Evolutionary conservation across 2,888 invertebrate genomes (phyloP), one percentile per base, ranked within the genome.

Genomic region (Dryomyza anilis): DNA sequence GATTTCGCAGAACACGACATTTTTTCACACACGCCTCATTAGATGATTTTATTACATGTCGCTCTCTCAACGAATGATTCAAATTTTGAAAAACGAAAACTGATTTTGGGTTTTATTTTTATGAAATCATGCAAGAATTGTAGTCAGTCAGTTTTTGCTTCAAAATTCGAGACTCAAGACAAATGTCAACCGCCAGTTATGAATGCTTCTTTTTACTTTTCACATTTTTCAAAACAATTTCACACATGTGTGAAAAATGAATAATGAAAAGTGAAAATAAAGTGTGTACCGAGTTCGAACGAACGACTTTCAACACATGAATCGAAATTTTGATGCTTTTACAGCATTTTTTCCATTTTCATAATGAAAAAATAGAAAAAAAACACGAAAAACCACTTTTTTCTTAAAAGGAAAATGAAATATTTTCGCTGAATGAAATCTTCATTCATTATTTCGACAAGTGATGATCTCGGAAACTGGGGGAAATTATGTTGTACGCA

Each of bases 1-100:
- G 45, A 39, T 64, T 64, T 66, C 64, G 19, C 43, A 1, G 53
- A 53, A 52, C 21, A 23, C 53, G 21, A 25, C n/a, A 12, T 53
- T 53, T n/a, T 16, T 50, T 29, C 14, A 52, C 10, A 52, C 19
- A 57, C 53, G 65, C 64, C 53, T 63, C 61, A 65, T 68, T 65
- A 65, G 58, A 56, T 39, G 29, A 67, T 33, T 58, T 60, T 53
- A 48, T 27, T 53, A n/a, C 50, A n/a, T 33, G 16, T 36, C 25
- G 50, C 27, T 50, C n/a, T 39, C 12, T 2, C 1, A 1, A 4
- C 27, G 30, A 50, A 50, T 50, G 50, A 50, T 25, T 50, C 50
- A 50, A 50, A 16, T 19, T 25, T 50, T 50, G 21, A 25, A n/a
- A n/a, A n/a, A n/a, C n/a, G n/a, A n/a, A n/a, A n/a, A n/a, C 21